Evolutionary conservation across 2,113 vertebrate genomes (phyloP).

Genomic region (Myxocyprinus asiaticus): DNA sequence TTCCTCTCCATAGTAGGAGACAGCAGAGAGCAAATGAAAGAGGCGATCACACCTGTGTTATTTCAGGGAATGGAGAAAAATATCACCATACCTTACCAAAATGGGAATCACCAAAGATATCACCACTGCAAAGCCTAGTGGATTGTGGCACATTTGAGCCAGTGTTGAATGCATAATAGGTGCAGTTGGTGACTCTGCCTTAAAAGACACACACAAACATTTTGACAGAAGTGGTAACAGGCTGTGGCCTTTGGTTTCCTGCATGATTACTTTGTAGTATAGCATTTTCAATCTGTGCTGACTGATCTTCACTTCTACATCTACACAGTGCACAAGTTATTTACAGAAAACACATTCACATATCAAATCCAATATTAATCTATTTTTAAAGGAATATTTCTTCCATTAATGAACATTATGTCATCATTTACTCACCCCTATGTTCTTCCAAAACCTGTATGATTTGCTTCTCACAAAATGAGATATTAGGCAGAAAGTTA

Average conservation of each 20-base stretch:
- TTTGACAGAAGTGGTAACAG: constrained; percentile 22
- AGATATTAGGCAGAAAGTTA: too few relatives aligned
- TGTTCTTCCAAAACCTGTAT: too few relatives aligned
- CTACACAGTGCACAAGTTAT: too few relatives aligned
- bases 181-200: constrained; percentile 11
- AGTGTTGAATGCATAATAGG: constrained; percentile 17
- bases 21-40: constrained; percentile 23
- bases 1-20: background rate
- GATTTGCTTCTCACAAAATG: too few relatives aligned
- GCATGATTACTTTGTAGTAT: background rate
- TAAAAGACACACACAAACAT: constrained; percentile 16
- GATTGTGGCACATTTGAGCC: background rate
- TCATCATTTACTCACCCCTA: too few relatives aligned
- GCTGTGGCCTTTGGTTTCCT: background rate
- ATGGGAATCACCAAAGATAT: constrained; percentile 20
- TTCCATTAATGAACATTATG: too few relatives aligned
- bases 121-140: background rate
- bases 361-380: too few relatives aligned
- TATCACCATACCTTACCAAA: constrained; percentile 20
- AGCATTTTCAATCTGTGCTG: background rate
- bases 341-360: too few relatives aligned
- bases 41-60: constrained; percentile 4
- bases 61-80: constrained; percentile 5
- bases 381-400: too few relatives aligned
- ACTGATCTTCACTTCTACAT: too few relatives aligned